Evolutionary conservation across 2,797 vertebrate genomes (phyloP).

Genomic region (Caiman crocodilus): DNA sequence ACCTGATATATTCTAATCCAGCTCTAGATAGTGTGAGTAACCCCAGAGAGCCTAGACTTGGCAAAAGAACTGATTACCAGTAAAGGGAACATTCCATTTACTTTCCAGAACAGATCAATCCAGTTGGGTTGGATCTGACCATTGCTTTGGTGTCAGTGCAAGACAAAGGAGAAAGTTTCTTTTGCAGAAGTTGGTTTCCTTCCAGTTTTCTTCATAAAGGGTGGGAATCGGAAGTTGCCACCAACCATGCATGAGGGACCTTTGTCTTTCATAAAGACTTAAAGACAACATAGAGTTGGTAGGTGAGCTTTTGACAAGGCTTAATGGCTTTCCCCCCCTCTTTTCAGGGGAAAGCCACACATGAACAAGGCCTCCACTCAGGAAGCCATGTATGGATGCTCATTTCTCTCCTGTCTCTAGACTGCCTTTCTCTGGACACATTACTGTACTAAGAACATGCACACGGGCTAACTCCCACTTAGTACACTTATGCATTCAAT

Average conservation of each 20-base stretch:
- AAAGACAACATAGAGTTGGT: neutral
- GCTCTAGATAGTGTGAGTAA: neutral
- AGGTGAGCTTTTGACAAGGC: neutral
- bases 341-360: neutral
- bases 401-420: neutral
- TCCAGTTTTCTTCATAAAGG: neutral
- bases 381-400: neutral
- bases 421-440: neutral
- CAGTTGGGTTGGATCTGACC: neutral
- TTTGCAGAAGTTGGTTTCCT: neutral
- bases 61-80: neutral
- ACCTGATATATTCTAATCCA: neutral
- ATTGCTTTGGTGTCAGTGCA: neutral
- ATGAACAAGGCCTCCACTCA: neutral
- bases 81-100: neutral
- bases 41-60: accelerated
- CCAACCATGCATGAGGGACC: neutral
- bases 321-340: neutral
- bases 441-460: neutral
- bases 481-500: neutral
- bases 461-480: neutral
- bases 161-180: neutral
- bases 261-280: neutral
- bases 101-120: neutral
- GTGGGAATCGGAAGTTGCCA: neutral